These are phyloP conservation scores for Apoda limacodes DNA, from an alignment of 2,888 invertebrate species.

Conservation along the genomic window DNA sequence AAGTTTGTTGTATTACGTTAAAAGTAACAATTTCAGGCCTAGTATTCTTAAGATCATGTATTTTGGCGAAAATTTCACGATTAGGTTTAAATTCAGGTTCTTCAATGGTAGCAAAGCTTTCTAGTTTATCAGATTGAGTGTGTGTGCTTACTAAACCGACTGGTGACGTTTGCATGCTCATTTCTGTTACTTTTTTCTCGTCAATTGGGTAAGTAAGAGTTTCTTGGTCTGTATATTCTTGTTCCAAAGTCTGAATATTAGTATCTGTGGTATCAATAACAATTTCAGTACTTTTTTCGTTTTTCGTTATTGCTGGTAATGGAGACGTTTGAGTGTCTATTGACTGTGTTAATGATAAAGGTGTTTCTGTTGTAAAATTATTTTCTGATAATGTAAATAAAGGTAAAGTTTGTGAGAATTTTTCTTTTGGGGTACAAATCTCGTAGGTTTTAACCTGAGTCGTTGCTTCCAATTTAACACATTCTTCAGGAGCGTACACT, in stretches of 20 bases:
- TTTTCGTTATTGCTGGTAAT: constrained; percentile 32
- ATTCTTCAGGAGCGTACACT: constrained; percentile 40
- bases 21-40: constrained; percentile 21
- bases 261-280: constrained; percentile 46
- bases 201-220: constrained; percentile 48
- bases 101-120: constrained; percentile 13
- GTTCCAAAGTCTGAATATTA: constrained; percentile 44
- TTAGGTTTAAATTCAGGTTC: too few relatives aligned
- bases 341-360: constrained; percentile 52
- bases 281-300: constrained; percentile 52
- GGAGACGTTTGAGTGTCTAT: constrained; percentile 71
- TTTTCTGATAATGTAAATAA: constrained; percentile 28
- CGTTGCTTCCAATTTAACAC: constrained; percentile 58
- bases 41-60: constrained; percentile 22
- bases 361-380: too few relatives aligned
- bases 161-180: constrained; percentile 50
- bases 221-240: constrained; percentile 43
- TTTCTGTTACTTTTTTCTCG: constrained; percentile 37
- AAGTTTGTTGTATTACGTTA: constrained; percentile 58
- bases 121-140: constrained; percentile 54
- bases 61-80: too few relatives aligned
- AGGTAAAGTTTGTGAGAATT: constrained; percentile 61
- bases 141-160: constrained; percentile 40
- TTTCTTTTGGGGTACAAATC: constrained; percentile 46
- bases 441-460: constrained; percentile 65